These are phyloP conservation scores for Nephrotoma flavescens DNA, from an alignment of 2,888 invertebrate species.

Conservation along the genomic window DNA sequence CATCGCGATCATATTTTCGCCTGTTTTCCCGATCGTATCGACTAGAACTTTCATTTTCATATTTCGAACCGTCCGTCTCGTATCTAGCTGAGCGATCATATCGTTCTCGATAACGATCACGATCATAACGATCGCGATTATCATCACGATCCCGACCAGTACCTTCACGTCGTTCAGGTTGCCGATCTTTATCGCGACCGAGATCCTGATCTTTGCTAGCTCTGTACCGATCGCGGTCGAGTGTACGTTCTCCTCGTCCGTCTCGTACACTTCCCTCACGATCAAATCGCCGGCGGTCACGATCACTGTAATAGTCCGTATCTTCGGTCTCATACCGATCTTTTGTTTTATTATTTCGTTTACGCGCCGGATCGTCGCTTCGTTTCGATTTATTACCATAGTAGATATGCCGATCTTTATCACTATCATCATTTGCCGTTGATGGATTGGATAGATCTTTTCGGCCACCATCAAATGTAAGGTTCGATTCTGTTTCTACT, in stretches of 20 bases:
- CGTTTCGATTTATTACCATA: slow-evolving; percentile 18
- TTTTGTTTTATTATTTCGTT: slow-evolving; percentile 24
- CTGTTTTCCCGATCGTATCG: slow-evolving; percentile 17
- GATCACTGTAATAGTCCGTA: slow-evolving; percentile 49
- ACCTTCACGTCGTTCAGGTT: slow-evolving; percentile 17
- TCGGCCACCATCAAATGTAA: slow-evolving; percentile 16
- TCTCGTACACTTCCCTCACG: slow-evolving; percentile 33
- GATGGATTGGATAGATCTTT: slow-evolving; percentile 22
- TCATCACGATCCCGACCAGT: slow-evolving; percentile 23
- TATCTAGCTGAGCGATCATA: slow-evolving; percentile 26
- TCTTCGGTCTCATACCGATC: slow-evolving; percentile 47
- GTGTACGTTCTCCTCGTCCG: slow-evolving; percentile 16
- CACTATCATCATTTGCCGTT: slow-evolving; percentile 27
- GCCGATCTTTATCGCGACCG: slow-evolving; percentile 19
- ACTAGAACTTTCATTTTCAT: slow-evolving; percentile 44
- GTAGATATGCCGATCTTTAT: slow-evolving; percentile 16
- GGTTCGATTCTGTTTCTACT: slow-evolving; percentile 15
- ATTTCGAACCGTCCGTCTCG: slow-evolving; percentile 51
- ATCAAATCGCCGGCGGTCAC: slow-evolving; percentile 37
- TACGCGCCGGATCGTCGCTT: slow-evolving; percentile 20
- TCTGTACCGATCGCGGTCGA: slow-evolving; percentile 11
- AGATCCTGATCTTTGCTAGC: slow-evolving; percentile 31
- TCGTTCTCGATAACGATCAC: slow-evolving; percentile 28
- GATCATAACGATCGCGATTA: slow-evolving; percentile 23
- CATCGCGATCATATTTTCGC: slow-evolving; percentile 8